Conservation (phyloP, 2,797 vertebrate genomes). For the Calcarius lapponicus region DNA sequence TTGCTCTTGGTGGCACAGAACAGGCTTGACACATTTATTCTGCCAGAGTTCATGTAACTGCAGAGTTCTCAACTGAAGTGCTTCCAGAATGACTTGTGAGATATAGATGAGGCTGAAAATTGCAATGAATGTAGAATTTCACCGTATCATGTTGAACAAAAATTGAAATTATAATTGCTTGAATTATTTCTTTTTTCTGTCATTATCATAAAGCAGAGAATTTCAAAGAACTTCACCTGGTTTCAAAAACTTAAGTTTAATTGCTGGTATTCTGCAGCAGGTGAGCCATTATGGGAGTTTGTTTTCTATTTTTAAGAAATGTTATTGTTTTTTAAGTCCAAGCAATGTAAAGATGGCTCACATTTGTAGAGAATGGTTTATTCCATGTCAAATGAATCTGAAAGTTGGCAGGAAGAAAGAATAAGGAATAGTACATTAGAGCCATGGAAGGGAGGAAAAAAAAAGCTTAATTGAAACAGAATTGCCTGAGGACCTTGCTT, state of each 20-base stretch:
- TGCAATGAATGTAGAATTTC: neutral
- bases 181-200: neutral
- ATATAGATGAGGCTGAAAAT: neutral
- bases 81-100: neutral
- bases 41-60: neutral
- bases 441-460: neutral
- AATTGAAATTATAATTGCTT: neutral
- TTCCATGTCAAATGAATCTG: neutral
- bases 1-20: neutral
- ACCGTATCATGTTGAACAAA: neutral
- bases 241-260: neutral
- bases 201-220: neutral
- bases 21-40: neutral
- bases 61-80: neutral
- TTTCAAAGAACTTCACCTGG: neutral
- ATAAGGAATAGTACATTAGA: neutral
- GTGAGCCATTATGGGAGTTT: neutral
- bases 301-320: neutral
- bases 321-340: rapidly evolving
- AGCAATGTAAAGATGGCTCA: neutral
- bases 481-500: neutral
- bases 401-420: neutral
- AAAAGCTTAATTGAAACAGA: neutral
- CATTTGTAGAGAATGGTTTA: neutral
- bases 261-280: neutral